Conservation (phyloP, 1,140 invertebrate genomes). For the Aphelenchoides fujianensis region DNA sequence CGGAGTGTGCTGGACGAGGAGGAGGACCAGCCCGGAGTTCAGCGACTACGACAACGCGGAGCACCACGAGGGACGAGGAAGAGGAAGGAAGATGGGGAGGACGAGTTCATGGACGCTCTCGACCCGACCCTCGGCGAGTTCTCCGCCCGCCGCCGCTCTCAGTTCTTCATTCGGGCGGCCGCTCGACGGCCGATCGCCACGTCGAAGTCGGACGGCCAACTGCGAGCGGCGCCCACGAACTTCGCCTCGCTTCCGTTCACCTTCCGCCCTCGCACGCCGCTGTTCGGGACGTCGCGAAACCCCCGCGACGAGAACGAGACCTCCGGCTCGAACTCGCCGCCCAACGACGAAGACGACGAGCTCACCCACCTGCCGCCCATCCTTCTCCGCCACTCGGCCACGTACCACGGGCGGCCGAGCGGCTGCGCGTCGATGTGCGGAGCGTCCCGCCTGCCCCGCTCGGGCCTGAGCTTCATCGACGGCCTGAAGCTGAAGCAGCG, state of each 20-base stretch:
- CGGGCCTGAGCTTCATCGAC: not conserved
- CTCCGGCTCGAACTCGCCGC: not conserved
- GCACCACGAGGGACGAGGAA: slow-evolving; percentile 1
- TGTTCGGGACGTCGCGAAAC: not conserved
- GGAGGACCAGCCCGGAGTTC: not conserved
- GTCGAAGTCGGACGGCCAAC: slow-evolving; percentile 1
- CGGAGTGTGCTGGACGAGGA: not conserved
- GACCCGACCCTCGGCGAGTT: not conserved
- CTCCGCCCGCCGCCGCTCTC: slow-evolving; percentile 9
- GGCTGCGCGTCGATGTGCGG: not conserved
- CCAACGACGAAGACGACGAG: not conserved
- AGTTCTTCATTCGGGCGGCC: slow-evolving; percentile 8
- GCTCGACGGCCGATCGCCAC: not conserved
- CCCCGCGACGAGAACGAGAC: not conserved
- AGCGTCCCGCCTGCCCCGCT: not conserved
- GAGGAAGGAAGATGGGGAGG: slow-evolving; percentile 13
- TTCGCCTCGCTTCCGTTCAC: not conserved
- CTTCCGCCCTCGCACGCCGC: not conserved
- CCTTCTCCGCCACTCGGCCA: not conserved
- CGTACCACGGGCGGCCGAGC: not conserved
- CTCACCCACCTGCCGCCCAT: not conserved
- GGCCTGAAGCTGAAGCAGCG: not conserved
- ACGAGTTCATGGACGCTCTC: not conserved
- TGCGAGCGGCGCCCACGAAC: not conserved
- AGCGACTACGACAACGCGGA: slow-evolving; percentile 7